Evolutionary conservation across 2,888 invertebrate genomes (phyloP), one percentile per base, ranked within the genome.

Genomic region (Megaustenia siamemsis): DNA sequence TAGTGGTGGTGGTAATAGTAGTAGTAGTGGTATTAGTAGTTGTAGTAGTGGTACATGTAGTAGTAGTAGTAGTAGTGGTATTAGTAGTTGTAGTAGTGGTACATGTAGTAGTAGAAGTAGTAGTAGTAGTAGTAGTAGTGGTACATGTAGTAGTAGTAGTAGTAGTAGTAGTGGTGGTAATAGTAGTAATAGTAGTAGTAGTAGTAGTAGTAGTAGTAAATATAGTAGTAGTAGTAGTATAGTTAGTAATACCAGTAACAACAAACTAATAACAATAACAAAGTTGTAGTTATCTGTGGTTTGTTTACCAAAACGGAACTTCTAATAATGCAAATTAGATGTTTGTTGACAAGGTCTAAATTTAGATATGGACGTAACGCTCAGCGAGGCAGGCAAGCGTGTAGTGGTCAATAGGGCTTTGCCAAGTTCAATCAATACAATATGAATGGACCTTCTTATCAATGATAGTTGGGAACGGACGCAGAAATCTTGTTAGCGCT

Each of bases 131-230:
- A 60, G 60, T 15, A 21, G 10, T 8, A 8, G 24, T 8, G 5
- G 60, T n/a, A 60, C 5, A 5, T 18, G 60, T 60, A 75, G 76
- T 76, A 76, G 76, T 76, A 76, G 76, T 76, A 76, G 53, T 53
- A 76, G 76, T 76, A 76, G 76, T 76, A 76, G 76, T 76, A 76
- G 76, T 76, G 53, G 76, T 76, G 53, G 76, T 76, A 76, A 53
- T 53, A 76, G 35, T 76, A 76, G 76, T 76, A 76, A 35, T 76
- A 76, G 76, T 76, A 76, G 76, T 76, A 76, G 76, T 76, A 76
- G 76, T 76, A 76, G 53, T 76, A 76, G 53, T 76, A 76, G 76
- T 76, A 76, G 53, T 76, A 76, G 76, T 76, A 76, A 53, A 53
- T 53, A 53, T 76, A 76, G 76, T 76, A 76, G 53, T 76, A 76